A percentile compares a stretch with the other conserved stretches of the same genome.
Evolutionary conservation across 2,888 invertebrate genomes (phyloP).

Genomic region (Theretra japonica): DNA sequence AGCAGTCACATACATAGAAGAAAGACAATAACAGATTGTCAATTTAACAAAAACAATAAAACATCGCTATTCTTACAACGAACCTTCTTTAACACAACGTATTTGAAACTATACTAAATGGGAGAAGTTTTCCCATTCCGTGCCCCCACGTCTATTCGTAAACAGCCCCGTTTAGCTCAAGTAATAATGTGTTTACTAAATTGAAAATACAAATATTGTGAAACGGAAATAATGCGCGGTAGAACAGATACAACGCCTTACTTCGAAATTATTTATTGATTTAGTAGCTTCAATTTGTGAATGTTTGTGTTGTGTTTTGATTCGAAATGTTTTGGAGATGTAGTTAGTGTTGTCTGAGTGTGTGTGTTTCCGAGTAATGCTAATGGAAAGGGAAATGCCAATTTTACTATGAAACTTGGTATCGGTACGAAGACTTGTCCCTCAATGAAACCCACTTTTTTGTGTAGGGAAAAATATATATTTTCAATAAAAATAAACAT

Average conservation of each 20-base stretch:
- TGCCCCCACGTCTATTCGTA: not conserved
- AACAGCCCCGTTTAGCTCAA: slow-evolving; percentile 6
- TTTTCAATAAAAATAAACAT: no score
- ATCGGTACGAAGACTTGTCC: no score
- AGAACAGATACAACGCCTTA: not conserved
- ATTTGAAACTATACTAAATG: slow-evolving; percentile 20
- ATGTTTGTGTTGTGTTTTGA: not conserved
- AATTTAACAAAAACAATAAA: not conserved
- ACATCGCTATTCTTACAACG: not conserved
- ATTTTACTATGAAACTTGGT: no score
- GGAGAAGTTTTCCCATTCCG: slow-evolving; percentile 24
- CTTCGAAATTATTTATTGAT: slow-evolving; percentile 2
- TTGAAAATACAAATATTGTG: slow-evolving; percentile 30
- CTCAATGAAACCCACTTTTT: no score
- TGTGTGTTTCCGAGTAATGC: no score
- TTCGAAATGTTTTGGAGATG: no score
- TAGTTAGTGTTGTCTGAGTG: no score
- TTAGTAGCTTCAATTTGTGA: not conserved
- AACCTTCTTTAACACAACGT: slow-evolving; percentile 12
- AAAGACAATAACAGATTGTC: not conserved
- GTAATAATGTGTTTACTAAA: slow-evolving; percentile 22
- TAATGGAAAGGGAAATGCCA: no score
- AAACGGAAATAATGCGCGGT: slow-evolving; percentile 26
- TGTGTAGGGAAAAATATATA: no score
- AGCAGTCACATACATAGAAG: no score